Evolutionary conservation across 2,797 vertebrate species (phyloP), one percentile per base, ranked within the genome.

Genomic region (Peromyscus aztecus): DNA sequence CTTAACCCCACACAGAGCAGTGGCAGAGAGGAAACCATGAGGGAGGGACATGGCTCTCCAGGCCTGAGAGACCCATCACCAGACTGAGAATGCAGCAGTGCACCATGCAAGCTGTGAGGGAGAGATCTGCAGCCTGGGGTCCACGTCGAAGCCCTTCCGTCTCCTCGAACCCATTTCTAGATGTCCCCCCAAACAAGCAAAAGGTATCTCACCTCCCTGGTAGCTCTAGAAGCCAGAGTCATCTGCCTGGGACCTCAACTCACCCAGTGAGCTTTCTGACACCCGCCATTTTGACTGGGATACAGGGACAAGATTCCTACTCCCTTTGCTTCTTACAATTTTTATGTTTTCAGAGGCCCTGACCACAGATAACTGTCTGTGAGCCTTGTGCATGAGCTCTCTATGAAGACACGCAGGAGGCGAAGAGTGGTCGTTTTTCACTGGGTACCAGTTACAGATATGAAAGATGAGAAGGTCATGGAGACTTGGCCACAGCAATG

Each of bases 271-370:
- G 11, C 29, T 49, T 19, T 55, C 43, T 0, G 61, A 84, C 4
- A 77, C 78, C 24, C 87, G 40, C 12, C 23, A 57, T 78, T n/a
- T 78, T 31, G 73, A 71, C 24, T 23, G 24, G 21, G 37, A 91
- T 49, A 46, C 12, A n/a, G 8, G 1, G 10, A n/a, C 9, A 83
- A 57, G 57, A 2, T 34, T 31, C 27, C 16, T 23, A 10, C 14
- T 23, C 5, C 16, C 24, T 93, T 87, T n/a, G 1, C 7, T 23
- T 52, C 67, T 71, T 52, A 10, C 71, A 3, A 63, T 94, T 76
- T 46, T 94, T 61, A 24, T 59, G 76, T 69, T 90, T 96, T 84
- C 52, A 91, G 92, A 91, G 63, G 80, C 49, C 31, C 46, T 17
- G 29, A 16, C 7, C 27, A 85, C 57, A 90, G 63, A 93, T 29